Conservation (phyloP, 1,140 invertebrate species). For the Mercenaria mercenaria region DNA sequence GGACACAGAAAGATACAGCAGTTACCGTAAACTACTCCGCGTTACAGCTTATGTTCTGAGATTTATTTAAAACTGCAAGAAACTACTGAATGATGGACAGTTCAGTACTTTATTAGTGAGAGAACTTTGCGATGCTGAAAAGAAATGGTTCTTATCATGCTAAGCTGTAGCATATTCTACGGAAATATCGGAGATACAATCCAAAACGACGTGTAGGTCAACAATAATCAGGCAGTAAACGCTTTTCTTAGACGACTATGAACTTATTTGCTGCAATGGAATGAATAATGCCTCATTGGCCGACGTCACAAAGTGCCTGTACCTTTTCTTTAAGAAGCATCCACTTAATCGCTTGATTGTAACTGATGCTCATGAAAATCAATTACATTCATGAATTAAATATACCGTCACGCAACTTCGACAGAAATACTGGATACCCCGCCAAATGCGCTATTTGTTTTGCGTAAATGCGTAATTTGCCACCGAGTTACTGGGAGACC, state of each 20-base stretch:
- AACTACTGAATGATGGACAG: too few species aligned
- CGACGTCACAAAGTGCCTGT: background rate
- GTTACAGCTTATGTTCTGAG: too few species aligned
- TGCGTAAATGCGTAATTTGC: constrained; percentile 10
- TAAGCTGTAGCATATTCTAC: too few species aligned
- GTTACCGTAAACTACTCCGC: too few species aligned
- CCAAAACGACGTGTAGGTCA: too few species aligned
- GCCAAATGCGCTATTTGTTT: background rate
- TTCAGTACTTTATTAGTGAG: too few species aligned
- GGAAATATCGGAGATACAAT: too few species aligned
- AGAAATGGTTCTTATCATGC: too few species aligned
- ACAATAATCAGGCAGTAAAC: background rate
- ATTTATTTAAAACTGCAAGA: too few species aligned
- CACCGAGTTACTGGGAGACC: constrained; percentile 19
- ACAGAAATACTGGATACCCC: constrained; percentile 37
- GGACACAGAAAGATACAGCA: too few species aligned
- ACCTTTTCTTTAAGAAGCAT: background rate
- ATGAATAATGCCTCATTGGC: background rate
- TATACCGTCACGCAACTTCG: background rate
- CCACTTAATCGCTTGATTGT: background rate
- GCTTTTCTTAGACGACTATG: background rate
- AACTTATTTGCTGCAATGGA: background rate
- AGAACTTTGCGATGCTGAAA: too few species aligned
- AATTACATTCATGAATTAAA: background rate
- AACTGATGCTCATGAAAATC: background rate